These are phyloP conservation scores for Bradypodion pumilum DNA, from an alignment of 2,797 vertebrate species.

Conservation along the genomic window DNA sequence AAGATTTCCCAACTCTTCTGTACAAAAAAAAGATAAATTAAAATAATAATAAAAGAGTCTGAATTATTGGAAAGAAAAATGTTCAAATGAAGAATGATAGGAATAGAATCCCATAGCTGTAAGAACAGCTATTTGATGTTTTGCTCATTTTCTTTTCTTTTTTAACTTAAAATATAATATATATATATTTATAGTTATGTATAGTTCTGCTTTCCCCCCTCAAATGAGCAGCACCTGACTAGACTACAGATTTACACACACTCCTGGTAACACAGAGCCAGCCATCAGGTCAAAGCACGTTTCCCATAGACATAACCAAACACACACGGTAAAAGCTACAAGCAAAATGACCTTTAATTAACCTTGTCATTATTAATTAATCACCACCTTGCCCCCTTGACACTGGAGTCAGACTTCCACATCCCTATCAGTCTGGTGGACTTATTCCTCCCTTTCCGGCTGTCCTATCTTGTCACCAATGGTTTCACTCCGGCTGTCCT, in stretches of 20 bases:
- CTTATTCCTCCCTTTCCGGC: slow-evolving; percentile 25
- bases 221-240: slow-evolving; percentile 97
- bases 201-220: slow-evolving; percentile 77
- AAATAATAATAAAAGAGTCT: slow-evolving; percentile 66
- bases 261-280: slow-evolving; percentile 85
- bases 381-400: slow-evolving; percentile 46
- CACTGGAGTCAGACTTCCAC: slow-evolving; percentile 36
- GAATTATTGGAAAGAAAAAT: slow-evolving; percentile 67
- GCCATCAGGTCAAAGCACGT: slow-evolving; percentile 74
- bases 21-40: slow-evolving; percentile 92
- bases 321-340: slow-evolving; percentile 82
- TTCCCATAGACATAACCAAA: slow-evolving; percentile 79
- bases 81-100: slow-evolving; percentile 63
- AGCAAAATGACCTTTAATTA: slow-evolving; percentile 82
- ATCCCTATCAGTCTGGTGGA: slow-evolving; percentile 7
- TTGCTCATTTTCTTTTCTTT: slow-evolving; percentile 57
- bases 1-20: slow-evolving; percentile 83
- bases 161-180: slow-evolving; percentile 79
- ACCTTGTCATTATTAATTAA: slow-evolving; percentile 72
- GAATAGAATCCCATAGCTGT: slow-evolving; percentile 34
- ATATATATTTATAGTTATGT: slow-evolving; percentile 80
- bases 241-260: slow-evolving; percentile 97
- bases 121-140: slow-evolving; percentile 60
- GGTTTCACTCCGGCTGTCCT: slow-evolving; percentile 10
- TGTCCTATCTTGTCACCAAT: slow-evolving; percentile 2